A percentile compares a stretch with the other conserved stretches of the same genome.
Conservation (phyloP, 1,140 invertebrate species). For the Drosophila mauritiana region DNA sequence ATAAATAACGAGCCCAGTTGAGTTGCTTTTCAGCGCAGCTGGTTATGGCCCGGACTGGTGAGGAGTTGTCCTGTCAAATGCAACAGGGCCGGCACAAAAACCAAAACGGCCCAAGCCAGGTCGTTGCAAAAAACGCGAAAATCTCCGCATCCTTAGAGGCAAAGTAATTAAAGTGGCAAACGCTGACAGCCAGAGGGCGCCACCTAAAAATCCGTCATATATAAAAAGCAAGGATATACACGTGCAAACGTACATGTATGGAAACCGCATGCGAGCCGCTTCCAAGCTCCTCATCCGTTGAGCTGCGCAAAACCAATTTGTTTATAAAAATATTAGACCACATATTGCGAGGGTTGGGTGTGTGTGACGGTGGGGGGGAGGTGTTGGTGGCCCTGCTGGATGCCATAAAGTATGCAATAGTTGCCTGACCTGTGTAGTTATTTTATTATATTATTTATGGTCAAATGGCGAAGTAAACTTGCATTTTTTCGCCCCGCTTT, state of each 20-base stretch:
- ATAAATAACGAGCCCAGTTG: conserved; percentile 77
- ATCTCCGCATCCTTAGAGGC: conserved; percentile 66
- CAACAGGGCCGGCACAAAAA: conserved; percentile 58
- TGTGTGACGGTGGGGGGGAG: not conserved
- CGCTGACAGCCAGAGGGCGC: conserved; percentile 47
- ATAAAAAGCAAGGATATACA: conserved; percentile 9
- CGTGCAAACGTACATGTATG: conserved; percentile 3
- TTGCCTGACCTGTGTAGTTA: conserved; percentile 77
- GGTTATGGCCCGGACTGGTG: conserved; percentile 9
- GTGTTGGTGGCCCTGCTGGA: conserved; percentile 21
- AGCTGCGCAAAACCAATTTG: conserved; percentile 74
- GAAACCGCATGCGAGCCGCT: conserved; percentile 42
- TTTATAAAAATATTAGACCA: conserved; percentile 77
- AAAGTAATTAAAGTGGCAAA: conserved; percentile 77
- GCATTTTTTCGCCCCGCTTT: conserved; percentile 21
- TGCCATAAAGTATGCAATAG: conserved; percentile 74
- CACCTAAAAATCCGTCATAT: conserved; percentile 20
- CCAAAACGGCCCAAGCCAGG: conserved; percentile 5
- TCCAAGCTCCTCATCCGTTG: conserved; percentile 3
- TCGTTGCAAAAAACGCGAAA: conserved; percentile 27
- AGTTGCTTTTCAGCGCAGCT: conserved; percentile 62
- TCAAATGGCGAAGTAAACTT: conserved; percentile 71
- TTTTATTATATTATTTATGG: conserved; percentile 83
- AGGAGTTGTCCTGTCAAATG: conserved; percentile 60
- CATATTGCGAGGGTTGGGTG: conserved; percentile 23